phyloP scores from a whole-genome alignment of 2,113 vertebrate genomes.

The Xyrauchen texanus region DNA sequence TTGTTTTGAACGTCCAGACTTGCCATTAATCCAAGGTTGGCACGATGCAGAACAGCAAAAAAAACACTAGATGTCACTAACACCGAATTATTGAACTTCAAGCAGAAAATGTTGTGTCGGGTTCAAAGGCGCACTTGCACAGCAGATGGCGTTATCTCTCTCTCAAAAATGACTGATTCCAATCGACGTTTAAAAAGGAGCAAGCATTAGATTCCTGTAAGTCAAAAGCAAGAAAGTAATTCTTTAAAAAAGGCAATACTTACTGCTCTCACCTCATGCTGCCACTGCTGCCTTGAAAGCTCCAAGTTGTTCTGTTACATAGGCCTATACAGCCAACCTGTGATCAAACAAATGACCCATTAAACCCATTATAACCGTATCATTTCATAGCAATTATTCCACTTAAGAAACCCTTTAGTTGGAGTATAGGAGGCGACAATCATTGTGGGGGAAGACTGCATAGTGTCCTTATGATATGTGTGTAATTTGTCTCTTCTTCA shows the following conservation, averaged over 20 bases:
- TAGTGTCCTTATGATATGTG: not conserved
- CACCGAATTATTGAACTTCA: slow-evolving; percentile 17
- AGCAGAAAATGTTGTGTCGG: not conserved
- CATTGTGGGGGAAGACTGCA: not conserved
- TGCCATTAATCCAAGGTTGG: not conserved
- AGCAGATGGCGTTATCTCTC: too few species aligned
- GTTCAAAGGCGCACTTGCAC: too few species aligned
- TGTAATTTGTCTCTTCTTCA: not conserved
- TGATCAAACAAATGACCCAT: not conserved
- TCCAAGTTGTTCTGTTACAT: too few species aligned
- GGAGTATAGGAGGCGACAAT: too few species aligned
- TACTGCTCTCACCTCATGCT: too few species aligned
- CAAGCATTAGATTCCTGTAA: too few species aligned
- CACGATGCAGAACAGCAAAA: not conserved
- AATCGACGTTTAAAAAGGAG: too few species aligned
- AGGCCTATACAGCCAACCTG: not conserved
- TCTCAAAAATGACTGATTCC: too few species aligned
- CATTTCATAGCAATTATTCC: slow-evolving; percentile 11
- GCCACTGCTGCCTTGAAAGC: too few species aligned
- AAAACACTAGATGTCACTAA: slow-evolving; percentile 62
- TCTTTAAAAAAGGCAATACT: too few species aligned
- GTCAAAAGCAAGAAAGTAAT: too few species aligned
- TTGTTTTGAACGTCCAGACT: too few species aligned
- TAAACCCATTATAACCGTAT: not conserved
- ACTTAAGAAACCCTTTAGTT: not conserved